Evolutionary conservation across 2,797 vertebrate species (phyloP).

Genomic region (Sphaeramia orbicularis): DNA sequence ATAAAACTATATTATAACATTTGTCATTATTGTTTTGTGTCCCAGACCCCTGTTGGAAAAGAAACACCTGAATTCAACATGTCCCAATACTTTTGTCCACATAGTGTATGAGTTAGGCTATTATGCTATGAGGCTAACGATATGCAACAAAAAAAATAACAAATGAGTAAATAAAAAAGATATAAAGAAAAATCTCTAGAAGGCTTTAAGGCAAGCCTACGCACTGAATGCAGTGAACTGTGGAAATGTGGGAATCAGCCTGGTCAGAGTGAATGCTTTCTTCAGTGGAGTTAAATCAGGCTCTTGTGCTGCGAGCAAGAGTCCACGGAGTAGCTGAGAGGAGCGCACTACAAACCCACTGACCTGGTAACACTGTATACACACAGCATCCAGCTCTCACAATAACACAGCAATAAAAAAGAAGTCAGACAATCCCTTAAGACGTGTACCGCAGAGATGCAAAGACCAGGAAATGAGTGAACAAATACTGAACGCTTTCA

Average conservation of each 20-base stretch:
- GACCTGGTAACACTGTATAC: conserved; percentile 61
- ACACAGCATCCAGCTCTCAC: conserved; percentile 18
- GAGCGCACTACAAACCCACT: conserved; percentile 55
- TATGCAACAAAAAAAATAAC: too few species aligned
- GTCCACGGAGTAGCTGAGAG: conserved; percentile 18
- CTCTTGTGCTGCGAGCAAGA: conserved; percentile 28
- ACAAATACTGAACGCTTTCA: not conserved
- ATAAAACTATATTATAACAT: too few species aligned
- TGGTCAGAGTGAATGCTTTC: conserved; percentile 23
- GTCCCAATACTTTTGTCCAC: too few species aligned
- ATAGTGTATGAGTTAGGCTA: too few species aligned
- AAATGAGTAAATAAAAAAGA: not conserved
- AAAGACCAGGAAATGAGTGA: not conserved
- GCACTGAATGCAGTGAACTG: conserved; percentile 23
- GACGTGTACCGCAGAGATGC: conserved; percentile 12
- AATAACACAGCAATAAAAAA: conserved; percentile 50
- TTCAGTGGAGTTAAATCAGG: conserved; percentile 14
- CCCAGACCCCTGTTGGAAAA: too few species aligned
- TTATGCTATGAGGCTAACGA: too few species aligned
- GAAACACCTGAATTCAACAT: too few species aligned
- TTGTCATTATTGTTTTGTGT: too few species aligned
- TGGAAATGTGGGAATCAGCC: conserved; percentile 23
- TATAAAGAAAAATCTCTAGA: not conserved
- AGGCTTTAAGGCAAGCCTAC: conserved; percentile 11
- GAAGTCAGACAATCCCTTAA: conserved; percentile 9